phyloP scores from a whole-genome alignment of 2,888 invertebrate species.

The Philhelius pedissequus region DNA sequence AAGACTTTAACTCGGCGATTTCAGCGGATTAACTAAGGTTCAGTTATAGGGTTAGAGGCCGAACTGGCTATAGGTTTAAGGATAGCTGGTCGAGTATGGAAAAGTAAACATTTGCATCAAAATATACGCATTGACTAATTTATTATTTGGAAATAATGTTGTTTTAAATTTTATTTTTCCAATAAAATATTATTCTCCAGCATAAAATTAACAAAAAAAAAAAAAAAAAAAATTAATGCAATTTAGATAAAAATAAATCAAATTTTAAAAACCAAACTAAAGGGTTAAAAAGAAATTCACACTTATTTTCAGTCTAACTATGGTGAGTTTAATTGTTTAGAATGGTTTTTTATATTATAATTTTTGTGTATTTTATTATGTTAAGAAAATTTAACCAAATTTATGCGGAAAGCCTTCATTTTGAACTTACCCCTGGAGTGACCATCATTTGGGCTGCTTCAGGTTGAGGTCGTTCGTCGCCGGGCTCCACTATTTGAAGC shows the following conservation, averaged over 20 bases:
- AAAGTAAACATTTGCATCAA: no score
- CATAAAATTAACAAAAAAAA: conserved; percentile 17
- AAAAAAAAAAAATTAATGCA: conserved; percentile 5
- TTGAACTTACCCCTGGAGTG: conserved; percentile 78
- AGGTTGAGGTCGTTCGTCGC: conserved; percentile 28
- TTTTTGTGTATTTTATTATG: conserved; percentile 12
- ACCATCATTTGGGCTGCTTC: conserved; percentile 79
- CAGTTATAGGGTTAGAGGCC: no score
- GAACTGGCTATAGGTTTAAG: no score
- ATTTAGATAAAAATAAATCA: conserved; percentile 47
- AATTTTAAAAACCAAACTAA: conserved; percentile 53
- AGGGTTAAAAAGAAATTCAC: conserved; percentile 46
- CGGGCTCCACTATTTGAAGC: conserved; percentile 45
- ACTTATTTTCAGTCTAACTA: conserved; percentile 63
- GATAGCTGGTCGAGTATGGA: no score
- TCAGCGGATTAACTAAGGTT: no score
- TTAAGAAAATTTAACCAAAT: conserved; percentile 22
- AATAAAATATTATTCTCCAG: background rate
- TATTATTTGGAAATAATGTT: no score
- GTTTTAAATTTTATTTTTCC: background rate
- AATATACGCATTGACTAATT: background rate
- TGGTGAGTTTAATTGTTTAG: conserved; percentile 59
- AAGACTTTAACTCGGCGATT: no score
- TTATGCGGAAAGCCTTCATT: background rate
- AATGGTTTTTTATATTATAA: conserved; percentile 33